Evolutionary conservation across 2,888 invertebrate species (phyloP), one percentile per base, ranked within the genome.

Genomic region (Chironomus tentans): DNA sequence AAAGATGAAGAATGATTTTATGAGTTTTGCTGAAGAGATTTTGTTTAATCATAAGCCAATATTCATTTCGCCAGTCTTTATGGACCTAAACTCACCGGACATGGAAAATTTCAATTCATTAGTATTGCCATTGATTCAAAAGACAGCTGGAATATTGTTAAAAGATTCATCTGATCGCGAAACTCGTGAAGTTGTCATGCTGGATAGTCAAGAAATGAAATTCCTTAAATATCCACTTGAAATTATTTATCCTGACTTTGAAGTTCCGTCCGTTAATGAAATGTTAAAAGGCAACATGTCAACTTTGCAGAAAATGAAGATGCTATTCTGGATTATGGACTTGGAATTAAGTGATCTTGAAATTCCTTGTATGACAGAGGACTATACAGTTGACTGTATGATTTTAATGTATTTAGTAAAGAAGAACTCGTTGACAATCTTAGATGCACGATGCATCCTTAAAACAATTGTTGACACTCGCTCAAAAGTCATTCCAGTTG

Each of bases 381-480:
- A 62, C 1, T 73, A 22, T 15, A 4, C 38, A 12, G 24, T 47
- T 7, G 73, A 73, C 24, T 10, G 6, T n/a, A 5, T 73, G 12
- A 73, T 73, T 47, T 21, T 62, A 12, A 18, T 73, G 13, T 47
- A 73, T 65, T 28, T 73, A 13, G 18, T 73, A 1, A 62, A 73
- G 3, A 10, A 62, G 4, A 18, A 73, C 3, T 21, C 13, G 2
- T 21, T 73, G 13, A 73, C 62, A 6, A 4, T 47, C 6, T 7
- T 47, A 18, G 73, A 73, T 13, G 62, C 73, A n/a, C 46, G 47
- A 1, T 73, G 73, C 7, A 46, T 73, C 12, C 6, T 73, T 18
- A 62, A 65, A 18, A 47, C 73, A 12, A 15, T 65, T 22, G 21
- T 73, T 13, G 73, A 73, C 12, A 12, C 73, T 21, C 62, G 46